Base-by-base conservation (phyloP, 2,888 invertebrate genomes). In the Drosophila ezoana region DNA sequence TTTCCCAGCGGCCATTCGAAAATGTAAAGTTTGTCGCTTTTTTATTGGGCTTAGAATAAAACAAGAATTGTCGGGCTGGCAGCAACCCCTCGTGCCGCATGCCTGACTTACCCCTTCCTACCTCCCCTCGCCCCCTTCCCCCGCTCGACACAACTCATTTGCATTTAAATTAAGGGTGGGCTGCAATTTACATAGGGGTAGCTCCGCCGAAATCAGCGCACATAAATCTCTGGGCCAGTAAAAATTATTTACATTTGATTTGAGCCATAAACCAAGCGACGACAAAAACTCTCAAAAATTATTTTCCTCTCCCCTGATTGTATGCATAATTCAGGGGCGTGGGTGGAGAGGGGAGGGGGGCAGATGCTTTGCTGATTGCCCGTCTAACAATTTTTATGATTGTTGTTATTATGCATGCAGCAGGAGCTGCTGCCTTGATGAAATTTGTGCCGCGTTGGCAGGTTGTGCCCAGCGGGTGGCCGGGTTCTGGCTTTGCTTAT, bases 381-480 rank as follows among this genome's bases (percentile, higher is more conserved):
- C 51, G 18, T 18, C 28, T 45, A 5, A n/a, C 57, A 64, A 62
- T 68, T 87, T 81, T 88, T 85, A 86, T 88, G 81, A 86, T 81
- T 77, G 81, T 72, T 76, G 83, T 87, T 87, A 79, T 85, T 87
- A 83, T 83, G 87, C 84, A 88, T 74, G 78, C 86, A 80, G 52
- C 41, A 57, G 64, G 40, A 49, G 41, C 63, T 49, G 28, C 28
- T 28, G 28, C 28, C 28, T 8, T 28, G 28, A 28, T 56, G 23
- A 57, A 48, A 44, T 63, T 65, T 85, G 45, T 76, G 82, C 79
- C 73, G 74, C 76, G 32, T 79, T 76, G 70, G 80, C 63, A 69
- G 78, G 78, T 64, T 62, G 52, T 28, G 48, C 69, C 52, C 62
- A 62, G 62, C 59, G 37, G 14, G 16, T 14, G 28, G 47, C 1